Evolutionary conservation across 2,888 invertebrate genomes (phyloP), one percentile per base, ranked within the genome.

Genomic region (Epicampocera succincta): DNA sequence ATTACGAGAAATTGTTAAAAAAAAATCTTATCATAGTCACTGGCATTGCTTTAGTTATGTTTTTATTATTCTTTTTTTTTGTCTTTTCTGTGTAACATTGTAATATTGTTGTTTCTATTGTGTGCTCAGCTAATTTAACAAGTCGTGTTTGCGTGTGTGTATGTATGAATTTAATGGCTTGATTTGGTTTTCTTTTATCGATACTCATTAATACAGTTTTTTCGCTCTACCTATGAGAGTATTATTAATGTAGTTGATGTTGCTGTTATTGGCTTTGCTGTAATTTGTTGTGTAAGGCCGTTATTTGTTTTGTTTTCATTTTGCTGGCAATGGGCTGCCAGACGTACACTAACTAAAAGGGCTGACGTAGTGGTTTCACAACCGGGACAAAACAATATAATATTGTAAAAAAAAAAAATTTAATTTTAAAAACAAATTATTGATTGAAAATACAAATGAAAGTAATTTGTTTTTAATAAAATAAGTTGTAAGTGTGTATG

Each of bases 211-310:
- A 72, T 52, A 42, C 63, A 21, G n/a, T n/a, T 63, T 54, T 58
- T 46, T 74, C 21, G 60, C 19, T 33, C 25, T 61, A 11, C 40
- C 25, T n/a, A 58, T 15, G 40, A 40, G 71, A 48, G 17, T 60
- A 52, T 56, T 44, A 44, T 74, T 73, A 60, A 56, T 72, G 11
- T 15, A 12, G 12, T 19, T 58, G 15, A 3, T 21, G 46, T 19
- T 73, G 52, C 52, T 63, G 44, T 38, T 46, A 13, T 63, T 65
- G 54, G 19, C 33, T 6, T 42, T 54, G 56, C 38, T 80, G 44
- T 60, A 66, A 78, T 60, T 65, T 77, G 68, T 81, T 81, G 73
- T 77, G 73, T 77, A 81, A 81, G 81, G 71, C 72, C 66, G 66
- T 69, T 68, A 73, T 44, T 69, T 65, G 33, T 54, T 42, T 0